Evolutionary conservation across 1,140 invertebrate species (phyloP).

Genomic region (Drosophila kepulauana): DNA sequence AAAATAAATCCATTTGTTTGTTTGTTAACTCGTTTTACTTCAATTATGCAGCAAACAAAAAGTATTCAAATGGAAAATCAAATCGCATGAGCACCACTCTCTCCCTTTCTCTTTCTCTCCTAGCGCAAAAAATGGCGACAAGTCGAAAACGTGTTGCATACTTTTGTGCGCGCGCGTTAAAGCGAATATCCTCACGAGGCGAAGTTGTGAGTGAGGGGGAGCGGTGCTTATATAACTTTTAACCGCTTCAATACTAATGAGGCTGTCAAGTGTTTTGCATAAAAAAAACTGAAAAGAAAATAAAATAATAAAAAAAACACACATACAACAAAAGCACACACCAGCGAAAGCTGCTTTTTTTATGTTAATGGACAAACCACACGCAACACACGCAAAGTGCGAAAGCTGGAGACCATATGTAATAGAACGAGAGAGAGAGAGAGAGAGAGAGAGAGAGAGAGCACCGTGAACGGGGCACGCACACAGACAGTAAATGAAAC

Average conservation of each 20-base stretch:
- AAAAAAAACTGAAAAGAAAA: slow-evolving; percentile 49
- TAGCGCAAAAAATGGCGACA: slow-evolving; percentile 7
- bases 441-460: neutral
- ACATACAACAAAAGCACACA: no score
- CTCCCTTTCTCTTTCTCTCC: neutral
- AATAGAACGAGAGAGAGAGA: neutral
- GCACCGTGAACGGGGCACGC: slow-evolving; percentile 24
- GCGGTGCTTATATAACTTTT: slow-evolving; percentile 47
- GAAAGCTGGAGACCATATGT: no score
- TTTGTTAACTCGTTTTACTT: slow-evolving; percentile 82
- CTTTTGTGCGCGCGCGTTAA: slow-evolving; percentile 62
- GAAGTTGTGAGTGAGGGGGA: neutral
- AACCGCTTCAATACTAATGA: slow-evolving; percentile 79
- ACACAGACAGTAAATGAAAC: slow-evolving; percentile 72
- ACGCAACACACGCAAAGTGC: slow-evolving; percentile 47
- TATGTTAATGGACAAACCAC: slow-evolving; percentile 65
- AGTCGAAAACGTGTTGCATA: slow-evolving; percentile 55
- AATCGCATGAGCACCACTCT: slow-evolving; percentile 8
- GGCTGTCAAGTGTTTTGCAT: slow-evolving; percentile 81
- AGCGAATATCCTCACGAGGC: slow-evolving; percentile 30
- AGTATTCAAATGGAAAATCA: slow-evolving; percentile 37
- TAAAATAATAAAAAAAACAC: slow-evolving; percentile 16
- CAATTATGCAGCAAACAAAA: slow-evolving; percentile 77
- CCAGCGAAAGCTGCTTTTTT: slow-evolving; percentile 46
- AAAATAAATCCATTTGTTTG: slow-evolving; percentile 76